Conservation (phyloP, 2,113 vertebrate species). For the Halcyon senegalensis region DNA sequence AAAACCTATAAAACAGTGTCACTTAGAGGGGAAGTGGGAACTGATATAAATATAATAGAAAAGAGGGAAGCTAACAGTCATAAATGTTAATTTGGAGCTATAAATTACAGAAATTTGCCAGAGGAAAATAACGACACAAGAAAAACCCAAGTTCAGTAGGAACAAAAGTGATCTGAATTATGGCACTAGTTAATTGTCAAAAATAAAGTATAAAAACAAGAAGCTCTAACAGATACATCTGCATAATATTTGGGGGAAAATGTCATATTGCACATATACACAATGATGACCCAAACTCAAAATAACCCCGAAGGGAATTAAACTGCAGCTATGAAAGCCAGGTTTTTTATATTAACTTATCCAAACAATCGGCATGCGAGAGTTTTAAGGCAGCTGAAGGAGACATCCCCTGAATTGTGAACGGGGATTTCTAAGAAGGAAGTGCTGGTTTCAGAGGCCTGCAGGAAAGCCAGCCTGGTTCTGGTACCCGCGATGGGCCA, state of each 20-base stretch:
- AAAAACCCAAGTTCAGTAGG: conserved; percentile 1
- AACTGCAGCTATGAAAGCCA: background rate
- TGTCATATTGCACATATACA: background rate
- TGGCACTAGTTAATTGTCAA: background rate
- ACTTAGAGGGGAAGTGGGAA: conserved; percentile 52
- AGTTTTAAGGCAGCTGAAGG: background rate
- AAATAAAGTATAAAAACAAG: background rate
- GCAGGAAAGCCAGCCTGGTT: background rate
- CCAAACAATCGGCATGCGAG: background rate
- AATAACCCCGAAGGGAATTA: background rate
- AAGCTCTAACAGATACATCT: background rate
- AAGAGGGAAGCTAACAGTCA: conserved; percentile 62
- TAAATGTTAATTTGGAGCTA: conserved; percentile 64
- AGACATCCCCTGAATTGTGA: background rate
- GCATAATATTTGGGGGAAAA: background rate
- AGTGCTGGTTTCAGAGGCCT: background rate
- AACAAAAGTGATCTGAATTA: conserved; percentile 23
- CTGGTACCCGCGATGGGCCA: background rate
- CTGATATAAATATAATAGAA: conserved; percentile 57
- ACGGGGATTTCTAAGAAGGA: background rate
- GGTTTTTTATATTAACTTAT: background rate
- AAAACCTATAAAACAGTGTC: conserved; percentile 60
- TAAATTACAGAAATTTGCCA: conserved; percentile 61
- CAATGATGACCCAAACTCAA: background rate
- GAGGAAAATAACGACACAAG: conserved; percentile 47